Evolutionary conservation across 1,140 invertebrate genomes (phyloP).

Genomic region (Cydia amplana): DNA sequence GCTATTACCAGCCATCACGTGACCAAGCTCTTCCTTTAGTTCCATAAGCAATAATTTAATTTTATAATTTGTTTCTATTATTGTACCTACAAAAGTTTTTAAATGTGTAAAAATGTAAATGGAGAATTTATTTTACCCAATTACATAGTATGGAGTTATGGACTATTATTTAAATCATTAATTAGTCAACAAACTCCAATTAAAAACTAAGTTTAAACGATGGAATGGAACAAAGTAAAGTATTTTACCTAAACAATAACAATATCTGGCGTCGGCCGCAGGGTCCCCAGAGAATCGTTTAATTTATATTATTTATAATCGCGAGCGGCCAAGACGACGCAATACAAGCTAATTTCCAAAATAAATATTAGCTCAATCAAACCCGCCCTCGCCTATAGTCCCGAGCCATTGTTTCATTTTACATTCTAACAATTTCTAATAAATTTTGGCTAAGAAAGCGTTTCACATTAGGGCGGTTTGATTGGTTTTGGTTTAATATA

Average conservation of each 20-base stretch:
- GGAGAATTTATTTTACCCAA: too few relatives aligned
- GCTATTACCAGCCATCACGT: too few relatives aligned
- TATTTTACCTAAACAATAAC: constrained; percentile 67
- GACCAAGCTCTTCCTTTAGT: too few relatives aligned
- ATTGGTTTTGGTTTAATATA: constrained; percentile 27
- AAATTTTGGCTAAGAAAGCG: constrained; percentile 16
- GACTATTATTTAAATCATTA: too few relatives aligned
- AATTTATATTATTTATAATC: constrained; percentile 74
- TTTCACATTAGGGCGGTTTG: constrained; percentile 9
- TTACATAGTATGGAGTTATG: too few relatives aligned
- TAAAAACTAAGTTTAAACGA: too few relatives aligned
- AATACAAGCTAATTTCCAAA: constrained; percentile 77
- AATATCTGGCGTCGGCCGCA: constrained; percentile 45
- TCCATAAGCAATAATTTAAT: too few relatives aligned
- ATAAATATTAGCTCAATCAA: constrained; percentile 79
- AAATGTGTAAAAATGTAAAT: too few relatives aligned
- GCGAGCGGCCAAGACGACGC: constrained; percentile 54
- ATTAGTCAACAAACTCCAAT: too few relatives aligned
- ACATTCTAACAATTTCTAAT: constrained; percentile 33
- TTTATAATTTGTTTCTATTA: too few relatives aligned
- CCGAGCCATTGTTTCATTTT: constrained; percentile 34
- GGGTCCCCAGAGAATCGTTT: constrained; percentile 61
- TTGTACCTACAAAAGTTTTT: too few relatives aligned
- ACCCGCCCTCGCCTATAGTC: constrained; percentile 46
- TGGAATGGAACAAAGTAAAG: constrained; percentile 47